Evolutionary conservation across 2,797 vertebrate genomes (phyloP).

Genomic region (Eulemur rubriventer): DNA sequence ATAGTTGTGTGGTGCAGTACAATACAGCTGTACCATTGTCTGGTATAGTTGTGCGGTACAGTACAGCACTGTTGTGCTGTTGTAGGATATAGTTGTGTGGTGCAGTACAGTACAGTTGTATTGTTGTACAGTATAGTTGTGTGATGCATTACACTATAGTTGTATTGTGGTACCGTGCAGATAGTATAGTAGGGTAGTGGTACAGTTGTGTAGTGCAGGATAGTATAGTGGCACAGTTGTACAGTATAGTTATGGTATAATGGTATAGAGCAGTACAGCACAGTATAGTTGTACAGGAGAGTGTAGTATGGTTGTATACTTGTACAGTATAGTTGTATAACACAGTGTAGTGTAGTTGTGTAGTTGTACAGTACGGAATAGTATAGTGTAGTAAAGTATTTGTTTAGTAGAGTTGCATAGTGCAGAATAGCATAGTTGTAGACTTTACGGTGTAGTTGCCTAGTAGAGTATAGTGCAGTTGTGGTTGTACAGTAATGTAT

Average conservation of each 20-base stretch:
- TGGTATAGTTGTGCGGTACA: neutral
- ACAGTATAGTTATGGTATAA: neutral
- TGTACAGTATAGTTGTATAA: no score
- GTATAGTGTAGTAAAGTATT: neutral
- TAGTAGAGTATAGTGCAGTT: neutral
- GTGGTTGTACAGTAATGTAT: neutral
- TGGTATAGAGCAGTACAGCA: neutral
- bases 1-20: no score
- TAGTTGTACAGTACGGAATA: neutral
- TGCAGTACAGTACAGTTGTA: neutral
- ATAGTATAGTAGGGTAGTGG: no score
- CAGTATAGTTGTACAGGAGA: neutral
- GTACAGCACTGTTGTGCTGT: no score
- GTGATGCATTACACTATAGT: neutral
- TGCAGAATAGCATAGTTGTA: neutral
- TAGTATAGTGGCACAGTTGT: neutral
- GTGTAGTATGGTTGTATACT: no score
- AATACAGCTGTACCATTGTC: no score
- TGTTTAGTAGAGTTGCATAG: no score
- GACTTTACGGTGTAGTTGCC: neutral
- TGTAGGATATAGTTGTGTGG: neutral
- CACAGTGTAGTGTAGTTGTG: neutral
- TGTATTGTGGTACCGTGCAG: neutral
- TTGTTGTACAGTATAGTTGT: neutral
- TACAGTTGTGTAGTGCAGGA: no score